phyloP scores from a whole-genome alignment of 2,113 vertebrate genomes.

The Catagonus wagneri region DNA sequence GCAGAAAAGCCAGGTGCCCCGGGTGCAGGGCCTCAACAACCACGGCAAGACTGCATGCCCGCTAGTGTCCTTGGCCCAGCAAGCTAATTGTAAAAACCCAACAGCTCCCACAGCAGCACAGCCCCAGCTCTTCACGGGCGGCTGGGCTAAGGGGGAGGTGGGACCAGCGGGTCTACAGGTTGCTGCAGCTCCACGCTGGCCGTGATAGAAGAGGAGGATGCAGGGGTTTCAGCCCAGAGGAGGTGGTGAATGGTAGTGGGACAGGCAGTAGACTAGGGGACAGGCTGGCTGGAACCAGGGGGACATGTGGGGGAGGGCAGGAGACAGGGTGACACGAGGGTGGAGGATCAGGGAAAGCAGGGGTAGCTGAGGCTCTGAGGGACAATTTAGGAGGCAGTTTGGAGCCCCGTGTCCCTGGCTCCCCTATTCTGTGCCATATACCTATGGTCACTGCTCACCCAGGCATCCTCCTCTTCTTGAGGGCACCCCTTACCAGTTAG shows the following conservation, averaged over 20 bases:
- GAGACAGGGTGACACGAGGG: no score
- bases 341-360: neutral
- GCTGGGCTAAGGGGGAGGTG: neutral
- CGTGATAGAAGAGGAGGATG: neutral
- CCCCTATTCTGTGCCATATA: neutral
- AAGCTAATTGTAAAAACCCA: constrained; percentile 17
- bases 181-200: neutral
- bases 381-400: neutral
- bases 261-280: neutral
- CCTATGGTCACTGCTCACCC: neutral
- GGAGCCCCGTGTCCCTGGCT: neutral
- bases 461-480: neutral
- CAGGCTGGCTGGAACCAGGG: neutral
- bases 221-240: neutral
- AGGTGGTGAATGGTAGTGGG: neutral
- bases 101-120: neutral
- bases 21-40: neutral
- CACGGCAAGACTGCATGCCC: neutral
- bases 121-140: neutral
- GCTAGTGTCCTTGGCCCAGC: constrained; percentile 25
- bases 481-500: neutral
- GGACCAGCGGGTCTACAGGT: neutral
- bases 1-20: neutral
- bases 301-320: neutral
- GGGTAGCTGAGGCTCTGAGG: neutral